These are phyloP conservation scores for Echinarachnius parma DNA, from an alignment of 53 echinoderm and acorn worm species.

Conservation along the genomic window DNA sequence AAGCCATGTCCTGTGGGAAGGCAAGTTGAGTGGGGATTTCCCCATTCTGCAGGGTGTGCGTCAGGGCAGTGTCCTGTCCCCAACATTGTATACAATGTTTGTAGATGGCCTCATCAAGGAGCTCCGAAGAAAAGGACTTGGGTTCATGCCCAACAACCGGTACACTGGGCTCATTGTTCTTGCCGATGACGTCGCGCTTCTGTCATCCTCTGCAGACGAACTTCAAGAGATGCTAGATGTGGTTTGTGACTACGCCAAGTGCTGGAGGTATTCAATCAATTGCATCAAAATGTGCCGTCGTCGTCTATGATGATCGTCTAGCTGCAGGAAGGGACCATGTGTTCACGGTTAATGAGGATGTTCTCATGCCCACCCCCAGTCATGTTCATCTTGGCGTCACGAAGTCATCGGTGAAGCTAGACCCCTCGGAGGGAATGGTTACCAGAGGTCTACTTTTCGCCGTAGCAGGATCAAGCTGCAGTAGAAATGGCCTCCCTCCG, in stretches of 20 bases:
- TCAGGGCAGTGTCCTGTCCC: constrained; percentile 16
- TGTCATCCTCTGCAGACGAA: neutral
- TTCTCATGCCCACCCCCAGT: too few species aligned
- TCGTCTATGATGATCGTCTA: neutral
- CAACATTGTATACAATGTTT: constrained; percentile 12
- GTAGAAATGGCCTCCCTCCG: too few species aligned
- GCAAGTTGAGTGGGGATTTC: neutral
- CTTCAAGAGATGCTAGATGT: neutral
- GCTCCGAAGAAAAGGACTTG: neutral
- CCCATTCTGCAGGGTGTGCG: neutral
- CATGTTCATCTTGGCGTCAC: too few species aligned
- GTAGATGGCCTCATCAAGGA: constrained; percentile 5
- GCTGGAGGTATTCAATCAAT: neutral
- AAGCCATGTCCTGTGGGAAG: constrained; percentile 10
- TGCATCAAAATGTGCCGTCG: neutral
- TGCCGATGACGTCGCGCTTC: neutral
- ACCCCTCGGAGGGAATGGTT: too few species aligned
- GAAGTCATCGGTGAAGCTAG: too few species aligned
- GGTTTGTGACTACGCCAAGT: neutral
- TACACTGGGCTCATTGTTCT: constrained; percentile 3
- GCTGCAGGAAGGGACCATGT: too few species aligned
- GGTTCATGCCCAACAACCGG: neutral
- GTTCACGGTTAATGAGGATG: too few species aligned
- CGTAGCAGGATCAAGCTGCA: too few species aligned
- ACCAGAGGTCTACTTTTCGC: too few species aligned